Evolutionary conservation across 2,113 vertebrate species (phyloP).

Genomic region (Eubucco bourcierii): DNA sequence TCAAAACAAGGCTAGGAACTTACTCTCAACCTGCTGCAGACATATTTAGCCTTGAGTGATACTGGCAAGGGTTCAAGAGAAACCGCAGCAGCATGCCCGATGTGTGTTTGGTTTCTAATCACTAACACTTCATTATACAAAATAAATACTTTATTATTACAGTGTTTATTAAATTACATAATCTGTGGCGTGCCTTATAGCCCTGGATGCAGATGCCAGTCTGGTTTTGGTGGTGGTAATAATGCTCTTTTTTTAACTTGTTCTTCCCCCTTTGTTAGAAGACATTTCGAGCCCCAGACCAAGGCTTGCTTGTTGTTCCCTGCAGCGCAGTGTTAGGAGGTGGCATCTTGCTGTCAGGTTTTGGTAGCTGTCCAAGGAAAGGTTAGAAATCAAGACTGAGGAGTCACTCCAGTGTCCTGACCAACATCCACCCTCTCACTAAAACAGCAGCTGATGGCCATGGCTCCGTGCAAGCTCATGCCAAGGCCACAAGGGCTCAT

Average conservation of each 20-base stretch:
- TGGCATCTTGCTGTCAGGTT: background rate
- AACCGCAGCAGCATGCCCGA: constrained; percentile 63
- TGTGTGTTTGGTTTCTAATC: constrained; percentile 73
- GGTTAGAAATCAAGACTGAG: constrained; percentile 18
- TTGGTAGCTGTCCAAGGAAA: constrained; percentile 43
- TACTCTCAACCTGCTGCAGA: constrained; percentile 63
- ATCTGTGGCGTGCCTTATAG: constrained; percentile 49
- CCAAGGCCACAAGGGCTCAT: constrained; percentile 44
- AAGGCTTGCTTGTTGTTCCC: background rate
- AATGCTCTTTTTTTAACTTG: background rate
- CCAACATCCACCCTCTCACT: background rate
- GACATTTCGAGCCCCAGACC: background rate
- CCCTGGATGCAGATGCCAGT: constrained; percentile 41
- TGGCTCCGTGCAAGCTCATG: background rate
- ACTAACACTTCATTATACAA: constrained; percentile 73
- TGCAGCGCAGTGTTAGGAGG: background rate
- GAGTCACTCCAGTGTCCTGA: background rate
- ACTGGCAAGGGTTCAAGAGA: constrained; percentile 72
- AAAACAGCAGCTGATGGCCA: background rate
- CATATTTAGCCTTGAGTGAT: constrained; percentile 70
- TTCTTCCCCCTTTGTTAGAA: background rate
- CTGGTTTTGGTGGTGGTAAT: constrained; percentile 13
- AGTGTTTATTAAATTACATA: constrained; percentile 69
- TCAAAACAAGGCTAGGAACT: constrained; percentile 70
- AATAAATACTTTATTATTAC: constrained; percentile 75